Base-by-base conservation (phyloP, 1,140 invertebrate species). In the Mactra quadrangularis region DNA sequence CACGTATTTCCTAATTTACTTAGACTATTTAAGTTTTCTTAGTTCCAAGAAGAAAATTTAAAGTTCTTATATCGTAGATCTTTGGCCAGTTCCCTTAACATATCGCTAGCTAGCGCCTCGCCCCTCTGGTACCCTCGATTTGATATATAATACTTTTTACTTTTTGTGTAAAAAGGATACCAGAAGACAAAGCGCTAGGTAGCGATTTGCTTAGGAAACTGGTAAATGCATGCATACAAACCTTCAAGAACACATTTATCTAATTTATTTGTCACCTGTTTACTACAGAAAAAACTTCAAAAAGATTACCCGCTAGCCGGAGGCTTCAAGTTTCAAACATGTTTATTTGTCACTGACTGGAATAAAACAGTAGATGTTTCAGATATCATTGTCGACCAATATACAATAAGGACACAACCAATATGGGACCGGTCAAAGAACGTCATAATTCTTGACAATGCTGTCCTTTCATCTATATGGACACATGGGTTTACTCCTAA, bases 341-440 rank as follows among this genome's bases (percentile, higher is more conserved):
- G 25, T 38, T 11, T 57, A 35, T 72, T 57, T 41, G 31, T 72
- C 7, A 11, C 55, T 25, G 70, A 72, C 35, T 72, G 70, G 70
- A n/a, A 55, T 6, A 55, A 55, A 31, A 72, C 70, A 22, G 3
- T 35, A 7, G 50, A 27, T 38, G n/a, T 35, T 1, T 45, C 70
- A 1, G 52, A 72, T 25, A 52, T 55, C 50, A 57, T 47, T 11
- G 29, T 72, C 13, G 70, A 47, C 0, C 50, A 55, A 17, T 72
- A 72, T 57, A 72, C 70, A 6, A 13, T 55, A 15, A 13, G 50
- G 22, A 55, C 33, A 27, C 0, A 0, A 22, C 29, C 70, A 7
- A 55, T 57, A 3, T 72, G 70, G 70, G 70, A 72, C 27, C 47
- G 70, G 13, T 31, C 22, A 31, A 72, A 72, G 22, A 72, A 35